Evolutionary conservation across 2,888 invertebrate species (phyloP), one percentile per base, ranked within the genome.

Genomic region (Gnatocerus cornutus): DNA sequence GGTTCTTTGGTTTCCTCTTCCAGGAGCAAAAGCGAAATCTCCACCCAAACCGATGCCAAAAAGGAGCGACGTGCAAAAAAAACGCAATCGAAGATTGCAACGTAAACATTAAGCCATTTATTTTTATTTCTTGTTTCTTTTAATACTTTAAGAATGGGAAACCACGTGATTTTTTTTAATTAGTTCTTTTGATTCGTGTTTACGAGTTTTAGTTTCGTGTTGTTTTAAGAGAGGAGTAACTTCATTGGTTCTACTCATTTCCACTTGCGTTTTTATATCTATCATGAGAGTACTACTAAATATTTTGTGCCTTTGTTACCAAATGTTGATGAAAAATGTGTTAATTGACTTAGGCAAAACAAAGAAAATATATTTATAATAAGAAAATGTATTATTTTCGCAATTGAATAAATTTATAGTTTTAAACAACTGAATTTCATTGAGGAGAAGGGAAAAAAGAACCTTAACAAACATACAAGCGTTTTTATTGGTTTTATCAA

Each of bases 261-360:
- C 14, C 8, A 13, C 16, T 53, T 46, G 69, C 67, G 66, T 71
- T 71, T 62, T 46, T 10, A 16, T 41, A 8, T 65, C 29, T 50
- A 39, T 50, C 29, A 50, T 68, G 53, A 46, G 69, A 73, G 65
- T 56, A 58, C 14, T 50, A 53, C 53, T 73, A 71, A 75, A 75
- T 74, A 78, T 77, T 76, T 77, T 75, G 81, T 81, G 81, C 81
- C 81, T 81, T 81, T 79, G 81, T 81, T 81, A 81, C 80, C 80
- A 81, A 77, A 78, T 77, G 75, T 76, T 74, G 71, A 74, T 73
- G 72, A 70, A 71, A 71, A 73, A 75, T 76, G 73, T 74, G 75
- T 73, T 73, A 76, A 74, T 73, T 56, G 48, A 75, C 76, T 74
- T 77, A 74, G 75, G 77, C 76, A 68, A 66, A 73, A 63, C 56